Percentiles rank a stretch among this genome's conserved stretches.
phyloP scores from a whole-genome alignment of 2,888 invertebrate genomes.

The Penaeus monodon region DNA sequence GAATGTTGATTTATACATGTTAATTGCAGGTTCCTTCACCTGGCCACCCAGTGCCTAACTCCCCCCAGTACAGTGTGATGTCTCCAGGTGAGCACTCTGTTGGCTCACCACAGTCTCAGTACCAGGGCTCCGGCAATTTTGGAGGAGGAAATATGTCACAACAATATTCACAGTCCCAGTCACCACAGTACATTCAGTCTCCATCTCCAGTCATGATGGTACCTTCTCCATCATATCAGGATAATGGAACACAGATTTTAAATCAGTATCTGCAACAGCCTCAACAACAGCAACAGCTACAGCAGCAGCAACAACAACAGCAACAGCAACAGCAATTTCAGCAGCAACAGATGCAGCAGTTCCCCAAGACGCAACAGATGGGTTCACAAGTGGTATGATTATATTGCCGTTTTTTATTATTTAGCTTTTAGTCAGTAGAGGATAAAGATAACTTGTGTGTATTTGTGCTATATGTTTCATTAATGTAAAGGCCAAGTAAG shows the following conservation, averaged over 20 bases:
- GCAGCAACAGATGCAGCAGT: constrained; percentile 30
- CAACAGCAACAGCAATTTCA: constrained; percentile 31
- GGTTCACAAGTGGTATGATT: constrained; percentile 38
- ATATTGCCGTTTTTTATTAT: not conserved
- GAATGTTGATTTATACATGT: not conserved
- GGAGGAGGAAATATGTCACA: constrained; percentile 29
- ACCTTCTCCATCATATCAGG: constrained; percentile 48
- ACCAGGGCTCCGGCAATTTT: constrained; percentile 25
- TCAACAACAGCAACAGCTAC: constrained; percentile 43
- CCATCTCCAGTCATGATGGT: constrained; percentile 58
- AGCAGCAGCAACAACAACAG: constrained; percentile 46
- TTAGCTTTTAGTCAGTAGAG: no score
- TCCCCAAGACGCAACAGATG: constrained; percentile 17
- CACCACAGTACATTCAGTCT: constrained; percentile 45
- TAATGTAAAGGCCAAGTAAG: no score
- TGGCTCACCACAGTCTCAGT: constrained; percentile 42
- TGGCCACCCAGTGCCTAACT: constrained; percentile 31
- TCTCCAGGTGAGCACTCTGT: constrained; percentile 48
- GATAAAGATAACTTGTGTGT: no score
- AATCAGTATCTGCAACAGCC: constrained; percentile 35
- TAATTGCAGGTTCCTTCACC: constrained; percentile 46
- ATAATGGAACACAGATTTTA: constrained; percentile 22
- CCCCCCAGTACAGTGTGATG: constrained; percentile 48
- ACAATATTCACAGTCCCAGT: constrained; percentile 28
- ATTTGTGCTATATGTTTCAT: no score